These are phyloP conservation scores for Aspidiotus rigidus DNA, from an alignment of 2,888 invertebrate genomes.

Conservation along the genomic window DNA sequence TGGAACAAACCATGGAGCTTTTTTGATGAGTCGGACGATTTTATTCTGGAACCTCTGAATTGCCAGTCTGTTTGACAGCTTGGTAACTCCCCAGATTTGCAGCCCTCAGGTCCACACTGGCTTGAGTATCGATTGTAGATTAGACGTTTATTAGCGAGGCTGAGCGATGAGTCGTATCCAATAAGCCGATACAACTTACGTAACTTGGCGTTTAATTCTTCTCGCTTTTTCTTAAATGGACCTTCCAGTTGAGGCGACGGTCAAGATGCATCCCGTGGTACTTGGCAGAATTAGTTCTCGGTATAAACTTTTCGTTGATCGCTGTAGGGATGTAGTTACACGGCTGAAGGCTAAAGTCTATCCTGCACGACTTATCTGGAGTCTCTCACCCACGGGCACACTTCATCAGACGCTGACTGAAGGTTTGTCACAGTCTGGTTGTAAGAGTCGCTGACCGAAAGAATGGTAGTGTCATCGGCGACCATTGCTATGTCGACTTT, in stretches of 20 bases:
- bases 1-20: constrained; percentile 19
- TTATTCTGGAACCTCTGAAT: no score
- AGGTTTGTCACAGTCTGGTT: background rate
- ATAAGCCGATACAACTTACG: constrained; percentile 35
- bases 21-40: background rate
- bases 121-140: constrained; percentile 17
- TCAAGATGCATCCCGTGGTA: constrained; percentile 82
- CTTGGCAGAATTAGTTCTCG: no score
- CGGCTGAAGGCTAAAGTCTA: constrained; percentile 14
- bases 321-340: constrained; percentile 38
- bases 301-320: constrained; percentile 83
- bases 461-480: constrained; percentile 11
- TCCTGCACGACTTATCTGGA: background rate
- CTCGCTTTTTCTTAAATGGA: constrained; percentile 27
- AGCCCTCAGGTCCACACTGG: constrained; percentile 24
- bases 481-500: background rate
- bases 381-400: constrained; percentile 9
- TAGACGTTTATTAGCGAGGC: constrained; percentile 12
- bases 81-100: constrained; percentile 4
- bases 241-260: constrained; percentile 44
- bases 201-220: constrained; percentile 27
- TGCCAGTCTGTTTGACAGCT: constrained; percentile 18
- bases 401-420: constrained; percentile 6
- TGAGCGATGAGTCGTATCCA: constrained; percentile 21
- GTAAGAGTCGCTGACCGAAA: background rate